Evolutionary conservation across 2,797 vertebrate species (phyloP).

Genomic region (Apogon talboti): DNA sequence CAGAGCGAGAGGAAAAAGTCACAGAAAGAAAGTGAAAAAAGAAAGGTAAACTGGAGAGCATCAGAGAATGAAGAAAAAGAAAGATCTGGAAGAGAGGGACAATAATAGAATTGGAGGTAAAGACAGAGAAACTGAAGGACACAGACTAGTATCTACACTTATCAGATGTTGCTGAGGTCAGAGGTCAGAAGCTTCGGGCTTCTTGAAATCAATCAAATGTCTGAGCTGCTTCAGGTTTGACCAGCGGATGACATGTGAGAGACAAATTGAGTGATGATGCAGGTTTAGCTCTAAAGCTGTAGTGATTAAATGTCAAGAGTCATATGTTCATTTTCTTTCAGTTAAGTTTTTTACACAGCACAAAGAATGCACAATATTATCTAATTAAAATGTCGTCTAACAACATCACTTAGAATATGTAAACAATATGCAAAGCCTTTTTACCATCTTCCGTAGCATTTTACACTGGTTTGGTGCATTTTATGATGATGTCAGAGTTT

Average conservation of each 20-base stretch:
- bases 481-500: no score
- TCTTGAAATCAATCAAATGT: slow-evolving; percentile 10
- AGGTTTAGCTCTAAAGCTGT: not conserved
- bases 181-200: slow-evolving; percentile 13
- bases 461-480: no score
- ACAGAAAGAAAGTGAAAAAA: not conserved
- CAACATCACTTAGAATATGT: no score
- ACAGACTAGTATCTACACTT: slow-evolving; percentile 5
- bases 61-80: not conserved
- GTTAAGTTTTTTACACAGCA: no score
- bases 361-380: no score
- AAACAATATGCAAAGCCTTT: no score
- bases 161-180: slow-evolving; percentile 22
- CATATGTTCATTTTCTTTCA: no score
- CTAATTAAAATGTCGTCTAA: no score
- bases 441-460: no score
- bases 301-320: no score
- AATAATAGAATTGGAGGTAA: no score
- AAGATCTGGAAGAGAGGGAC: slow-evolving; percentile 6
- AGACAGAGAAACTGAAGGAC: not conserved
- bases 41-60: not conserved
- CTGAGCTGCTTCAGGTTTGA: not conserved
- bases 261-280: not conserved
- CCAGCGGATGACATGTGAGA: not conserved
- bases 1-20: not conserved